Base-by-base conservation (phyloP, 2,888 invertebrate species). In the Lithophane ornitopus region DNA sequence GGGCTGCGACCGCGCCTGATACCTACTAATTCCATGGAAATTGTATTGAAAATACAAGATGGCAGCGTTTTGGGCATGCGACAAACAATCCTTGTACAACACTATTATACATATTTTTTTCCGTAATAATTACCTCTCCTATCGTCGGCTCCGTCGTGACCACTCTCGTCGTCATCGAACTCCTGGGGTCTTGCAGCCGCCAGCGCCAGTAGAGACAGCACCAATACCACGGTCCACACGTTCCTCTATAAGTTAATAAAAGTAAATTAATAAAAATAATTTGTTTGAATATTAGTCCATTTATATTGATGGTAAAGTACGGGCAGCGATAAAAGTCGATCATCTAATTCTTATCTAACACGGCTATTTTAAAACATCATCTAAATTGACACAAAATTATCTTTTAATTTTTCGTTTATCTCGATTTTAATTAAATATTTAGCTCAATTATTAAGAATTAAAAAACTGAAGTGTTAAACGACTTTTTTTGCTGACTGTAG, bases 131-230 rank as follows among this genome's bases (percentile, higher is more conserved):
- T 84, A 96, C 96, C 96, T 93, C 92, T 95, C 68, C 88, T 93
- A 56, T 95, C 93, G 0, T 88, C 87, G 14, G 91, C 90, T 8
- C 90, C 89, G 0, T 77, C 79, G 1, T 88, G 87, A 1, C 83
- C 83, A 0, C 93, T 93, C 1, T 95, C 94, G 3, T 96, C 95
- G 3, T 96, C 95, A 6, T 95, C 95, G 19, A 94, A 95, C 86
- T 95, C 95, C 87, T 94, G 94, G 0, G 96, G 96, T 56, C 96
- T 90, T 28, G 93, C 92, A 4, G 90, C 84, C 2, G 87, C 91
- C 69, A 94, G 77, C 49, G 88, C 90, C 54, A 96, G 52, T 56
- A 95, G 72, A 0, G 90, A 89, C 65, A 94, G 68, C 81, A 95
- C 41, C 65, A 93, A n/a, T 1, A 94, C 9, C 16, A 90, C 56